Evolutionary conservation across 2,888 invertebrate species (phyloP).

Genomic region (Drosophila macrospina): DNA sequence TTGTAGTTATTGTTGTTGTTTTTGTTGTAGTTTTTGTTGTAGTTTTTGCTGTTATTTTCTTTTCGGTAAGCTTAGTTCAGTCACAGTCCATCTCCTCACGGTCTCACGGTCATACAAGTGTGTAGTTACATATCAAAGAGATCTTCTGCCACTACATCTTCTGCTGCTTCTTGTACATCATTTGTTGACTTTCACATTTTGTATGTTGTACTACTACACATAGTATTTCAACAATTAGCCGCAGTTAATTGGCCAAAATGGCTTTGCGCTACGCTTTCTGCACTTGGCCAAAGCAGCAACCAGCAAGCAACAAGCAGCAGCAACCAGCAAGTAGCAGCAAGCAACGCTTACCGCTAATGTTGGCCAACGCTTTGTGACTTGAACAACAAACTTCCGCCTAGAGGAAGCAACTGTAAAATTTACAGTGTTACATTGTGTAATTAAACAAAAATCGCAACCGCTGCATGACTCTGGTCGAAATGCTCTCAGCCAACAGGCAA

Average conservation of each 20-base stretch:
- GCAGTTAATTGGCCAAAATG: slow-evolving; percentile 79
- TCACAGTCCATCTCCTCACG: slow-evolving; percentile 20
- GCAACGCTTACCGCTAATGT: slow-evolving; percentile 67
- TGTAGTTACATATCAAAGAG: slow-evolving; percentile 2
- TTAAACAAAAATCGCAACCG: slow-evolving; percentile 45
- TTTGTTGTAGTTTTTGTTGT: not conserved
- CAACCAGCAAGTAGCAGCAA: not conserved
- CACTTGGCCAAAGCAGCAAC: slow-evolving; percentile 46
- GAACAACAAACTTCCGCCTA: slow-evolving; percentile 66
- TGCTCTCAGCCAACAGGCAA: not conserved
- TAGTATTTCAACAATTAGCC: slow-evolving; percentile 71
- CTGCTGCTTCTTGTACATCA: slow-evolving; percentile 8
- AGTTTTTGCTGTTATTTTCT: not conserved
- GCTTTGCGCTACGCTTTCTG: slow-evolving; percentile 78
- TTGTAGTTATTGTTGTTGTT: not conserved
- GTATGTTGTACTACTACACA: slow-evolving; percentile 21
- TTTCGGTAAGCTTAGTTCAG: not conserved
- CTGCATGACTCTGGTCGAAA: slow-evolving; percentile 40
- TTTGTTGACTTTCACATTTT: slow-evolving; percentile 38
- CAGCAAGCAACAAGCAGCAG: not conserved
- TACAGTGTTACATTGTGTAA: slow-evolving; percentile 60
- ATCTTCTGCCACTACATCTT: not conserved
- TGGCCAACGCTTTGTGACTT: slow-evolving; percentile 26
- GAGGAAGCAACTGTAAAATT: slow-evolving; percentile 61
- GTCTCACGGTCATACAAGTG: slow-evolving; percentile 22